Conservation (phyloP, 2,113 vertebrate species). For the Clarias magur region DNA sequence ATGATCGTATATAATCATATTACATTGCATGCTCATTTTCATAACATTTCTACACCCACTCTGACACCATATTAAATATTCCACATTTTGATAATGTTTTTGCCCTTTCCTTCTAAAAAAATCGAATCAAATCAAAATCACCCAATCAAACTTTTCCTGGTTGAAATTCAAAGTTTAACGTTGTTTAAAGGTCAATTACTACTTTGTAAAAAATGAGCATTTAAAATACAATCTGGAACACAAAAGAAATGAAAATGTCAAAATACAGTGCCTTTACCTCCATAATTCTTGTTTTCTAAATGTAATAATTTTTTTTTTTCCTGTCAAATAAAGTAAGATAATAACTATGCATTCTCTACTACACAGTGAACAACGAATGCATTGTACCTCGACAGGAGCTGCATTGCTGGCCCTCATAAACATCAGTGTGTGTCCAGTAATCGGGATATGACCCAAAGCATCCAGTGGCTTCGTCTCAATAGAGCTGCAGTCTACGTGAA, state of each 20-base stretch:
- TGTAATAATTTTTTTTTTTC: too few relatives aligned
- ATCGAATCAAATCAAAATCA: neutral
- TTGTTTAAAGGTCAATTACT: neutral
- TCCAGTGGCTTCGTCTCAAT: slow-evolving; percentile 83
- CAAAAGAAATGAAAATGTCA: neutral
- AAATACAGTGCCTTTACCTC: neutral
- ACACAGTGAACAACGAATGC: neutral
- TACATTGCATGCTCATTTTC: neutral
- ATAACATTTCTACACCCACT: neutral
- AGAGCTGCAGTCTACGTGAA: slow-evolving; percentile 86
- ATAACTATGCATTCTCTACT: neutral
- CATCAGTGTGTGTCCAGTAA: slow-evolving; percentile 80
- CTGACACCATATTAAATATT: neutral
- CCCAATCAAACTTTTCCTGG: neutral
- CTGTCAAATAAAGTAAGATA: neutral
- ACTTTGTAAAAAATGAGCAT: neutral
- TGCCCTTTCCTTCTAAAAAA: neutral
- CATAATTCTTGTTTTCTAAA: neutral
- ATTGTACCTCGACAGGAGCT: slow-evolving; percentile 76
- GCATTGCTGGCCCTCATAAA: slow-evolving; percentile 79
- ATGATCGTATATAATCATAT: neutral
- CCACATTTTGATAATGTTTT: neutral
- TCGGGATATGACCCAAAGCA: slow-evolving; percentile 58
- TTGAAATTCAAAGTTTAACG: neutral
- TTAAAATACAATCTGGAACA: neutral